A percentile compares a stretch with the other conserved stretches of the same genome.
These are phyloP conservation scores for Hippopotamus amphibius DNA, from an alignment of 2,113 vertebrate genomes.

Conservation along the genomic window DNA sequence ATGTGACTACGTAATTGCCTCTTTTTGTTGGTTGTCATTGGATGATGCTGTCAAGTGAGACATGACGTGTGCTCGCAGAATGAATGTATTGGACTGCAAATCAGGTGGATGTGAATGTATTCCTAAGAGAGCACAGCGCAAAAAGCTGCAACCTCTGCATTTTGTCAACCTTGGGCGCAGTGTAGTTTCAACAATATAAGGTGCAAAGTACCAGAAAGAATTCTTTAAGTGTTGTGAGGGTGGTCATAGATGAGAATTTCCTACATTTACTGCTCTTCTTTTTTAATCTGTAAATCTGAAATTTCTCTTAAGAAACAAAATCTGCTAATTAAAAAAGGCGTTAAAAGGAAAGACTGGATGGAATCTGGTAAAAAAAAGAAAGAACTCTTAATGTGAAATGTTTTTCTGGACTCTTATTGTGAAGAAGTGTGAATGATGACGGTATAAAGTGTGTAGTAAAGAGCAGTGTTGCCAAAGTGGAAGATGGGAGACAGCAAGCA, in stretches of 20 bases:
- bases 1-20: constrained; percentile 52
- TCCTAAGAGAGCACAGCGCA: constrained; percentile 69
- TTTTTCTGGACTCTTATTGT: constrained; percentile 74
- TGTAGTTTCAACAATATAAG: constrained; percentile 81
- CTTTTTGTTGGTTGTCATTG: constrained; percentile 28
- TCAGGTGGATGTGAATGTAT: constrained; percentile 68
- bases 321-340: background rate
- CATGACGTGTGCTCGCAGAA: constrained; percentile 47
- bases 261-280: background rate
- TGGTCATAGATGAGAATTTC: too few relatives aligned
- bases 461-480: background rate
- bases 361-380: constrained; percentile 63
- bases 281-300: background rate
- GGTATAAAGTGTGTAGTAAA: background rate
- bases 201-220: constrained; percentile 72
- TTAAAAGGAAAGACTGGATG: constrained; percentile 59
- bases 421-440: constrained; percentile 66
- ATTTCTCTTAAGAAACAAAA: background rate
- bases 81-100: constrained; percentile 40
- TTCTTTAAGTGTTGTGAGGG: background rate
- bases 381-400: constrained; percentile 79
- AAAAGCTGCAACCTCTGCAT: constrained; percentile 71
- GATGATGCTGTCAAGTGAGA: constrained; percentile 63
- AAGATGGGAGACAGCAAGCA: constrained; percentile 64
- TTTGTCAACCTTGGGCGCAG: constrained; percentile 75